Base-by-base conservation (phyloP, 2,888 invertebrate genomes). In the Harmothoe impar region DNA sequence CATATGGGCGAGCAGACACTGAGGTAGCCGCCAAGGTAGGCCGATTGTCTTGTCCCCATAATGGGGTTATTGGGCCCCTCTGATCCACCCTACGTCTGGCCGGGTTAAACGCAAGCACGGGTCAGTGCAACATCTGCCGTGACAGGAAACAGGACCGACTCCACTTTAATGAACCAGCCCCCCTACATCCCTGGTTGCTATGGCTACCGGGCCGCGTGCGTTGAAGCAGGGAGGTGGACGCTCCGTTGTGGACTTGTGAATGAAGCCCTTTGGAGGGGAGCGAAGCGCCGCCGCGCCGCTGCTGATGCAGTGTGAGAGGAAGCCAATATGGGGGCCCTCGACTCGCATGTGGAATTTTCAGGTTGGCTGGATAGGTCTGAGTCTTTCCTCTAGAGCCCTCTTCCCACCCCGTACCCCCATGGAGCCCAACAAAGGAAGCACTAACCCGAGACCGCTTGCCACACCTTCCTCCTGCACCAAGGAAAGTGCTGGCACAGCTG, bases 101-200 rank as follows among this genome's bases (percentile, higher is more conserved):
- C 31, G 12, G n/a, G n/a, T 3, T n/a, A 62, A 62, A 62, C 72
- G n/a, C 43, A 33, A 33, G 17, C 35, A n/a, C 84, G 84, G 84
- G 51, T 84, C 84, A 84, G 62, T n/a, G 35, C 25, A 84, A 33
- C 84, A 84, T 84, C 84, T 84, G 15, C 43, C 84, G 51, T 84
- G 84, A 51, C 84, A 84, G 84, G 84, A 84, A 84, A 84, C 84
- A 84, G 84, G 23, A 25, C 84, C 84, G 51, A 43, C 84, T 84
- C 51, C n/a, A 51, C 43, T 84, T 51, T 84, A 84, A 84, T 84
- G 84, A 84, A 84, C 84, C n/a, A 84, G n/a, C n/a, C 84, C 43
- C 62, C 23, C 3, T 3, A 3, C 3, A 7, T 10, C 35, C 20
- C 43, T 35, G 43, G 84, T 84, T 84, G 25, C 84, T 23, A 84